Base-by-base conservation (phyloP, 2,888 invertebrate genomes). In the Anoncus sp. region DNA sequence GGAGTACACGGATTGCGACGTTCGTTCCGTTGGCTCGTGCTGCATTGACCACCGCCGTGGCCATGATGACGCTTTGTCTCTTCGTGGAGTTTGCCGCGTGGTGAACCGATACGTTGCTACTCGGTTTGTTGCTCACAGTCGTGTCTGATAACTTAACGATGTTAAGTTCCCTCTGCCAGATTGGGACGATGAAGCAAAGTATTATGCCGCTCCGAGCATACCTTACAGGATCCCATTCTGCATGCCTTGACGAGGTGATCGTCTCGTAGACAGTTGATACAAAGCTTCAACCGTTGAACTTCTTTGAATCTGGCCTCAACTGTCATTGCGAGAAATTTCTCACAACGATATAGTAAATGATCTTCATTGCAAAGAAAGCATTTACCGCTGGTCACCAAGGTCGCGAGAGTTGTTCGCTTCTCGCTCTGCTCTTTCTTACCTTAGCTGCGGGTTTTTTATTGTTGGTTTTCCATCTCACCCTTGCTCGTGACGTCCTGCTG, bases 261-360 rank as follows among this genome's bases (percentile, higher is more conserved):
- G 38, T 75, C 66, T n/a, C n/a, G n/a, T n/a, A n/a, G n/a, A n/a
- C n/a, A n/a, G n/a, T n/a, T n/a, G n/a, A n/a, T n/a, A n/a, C n/a
- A 78, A 22, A 78, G 14, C 38, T 43, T 63, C 27, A 69, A n/a
- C 12, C 57, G 47, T 16, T 47, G 53, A 18, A 71, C 51, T 22
- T 74, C 74, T 10, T 53, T 65, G 10, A 72, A n/a, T 16, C 81
- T 51, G 0, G 40, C 55, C 14, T 77, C 55, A 20, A 77, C 40
- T 3, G 69, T 3, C 67, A 77, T 35, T 27, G 60, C 40, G 3
- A 73, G 24, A 27, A 79, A 79, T 43, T 75, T 66, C 9, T 62
- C 49, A 38, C 79, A 77, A n/a, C 10, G 63, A 38, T 74, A 79
- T 6, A 81, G 7, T n/a, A 43, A 69, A 67, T 81, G 77, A 18